Conservation (phyloP, 2,797 vertebrate species). For the Notolabrus celidotus region DNA sequence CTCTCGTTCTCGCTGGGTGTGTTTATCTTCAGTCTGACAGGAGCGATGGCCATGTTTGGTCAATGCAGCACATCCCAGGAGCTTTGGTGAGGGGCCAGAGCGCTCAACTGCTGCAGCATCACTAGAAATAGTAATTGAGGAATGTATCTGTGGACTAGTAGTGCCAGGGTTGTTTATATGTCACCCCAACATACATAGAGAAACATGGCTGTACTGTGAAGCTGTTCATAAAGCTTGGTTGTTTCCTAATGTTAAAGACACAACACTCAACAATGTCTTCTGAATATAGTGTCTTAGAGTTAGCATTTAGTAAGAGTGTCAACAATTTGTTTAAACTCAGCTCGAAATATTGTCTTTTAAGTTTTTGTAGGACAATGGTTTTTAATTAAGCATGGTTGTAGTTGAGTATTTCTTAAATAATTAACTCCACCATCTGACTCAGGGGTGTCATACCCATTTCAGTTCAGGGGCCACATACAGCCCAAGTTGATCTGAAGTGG, state of each 20-base stretch:
- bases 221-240: not conserved
- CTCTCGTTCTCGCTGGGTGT: slow-evolving; percentile 57
- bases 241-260: not conserved
- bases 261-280: not conserved
- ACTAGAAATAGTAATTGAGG: slow-evolving; percentile 81
- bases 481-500: too few relatives aligned
- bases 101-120: slow-evolving; percentile 66
- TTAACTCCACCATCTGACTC: not conserved
- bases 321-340: too few relatives aligned
- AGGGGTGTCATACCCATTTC: too few relatives aligned
- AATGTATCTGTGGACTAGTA: slow-evolving; percentile 61
- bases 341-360: not conserved
- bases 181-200: slow-evolving; percentile 27
- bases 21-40: slow-evolving; percentile 83
- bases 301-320: too few relatives aligned
- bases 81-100: slow-evolving; percentile 75
- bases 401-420: not conserved
- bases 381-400: too few relatives aligned
- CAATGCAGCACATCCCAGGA: slow-evolving; percentile 77
- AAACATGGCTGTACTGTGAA: slow-evolving; percentile 25
- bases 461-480: too few relatives aligned
- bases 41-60: slow-evolving; percentile 87
- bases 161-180: slow-evolving; percentile 67
- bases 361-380: not conserved
- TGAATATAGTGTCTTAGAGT: not conserved